Evolutionary conservation across 2,888 invertebrate species (phyloP).

Genomic region (Leptogaster cylindrica): DNA sequence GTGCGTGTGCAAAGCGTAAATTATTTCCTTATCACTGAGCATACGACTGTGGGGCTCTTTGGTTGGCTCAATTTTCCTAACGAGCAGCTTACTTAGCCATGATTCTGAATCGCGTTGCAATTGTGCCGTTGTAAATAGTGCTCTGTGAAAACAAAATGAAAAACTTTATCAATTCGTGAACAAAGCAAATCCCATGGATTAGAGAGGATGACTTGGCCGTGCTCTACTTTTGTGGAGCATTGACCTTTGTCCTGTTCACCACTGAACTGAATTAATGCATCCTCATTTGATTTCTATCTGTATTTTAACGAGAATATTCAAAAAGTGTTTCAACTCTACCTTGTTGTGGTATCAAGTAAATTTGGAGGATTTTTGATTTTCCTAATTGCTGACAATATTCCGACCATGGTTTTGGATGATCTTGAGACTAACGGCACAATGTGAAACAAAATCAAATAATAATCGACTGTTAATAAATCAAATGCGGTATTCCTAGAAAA

Average conservation of each 20-base stretch:
- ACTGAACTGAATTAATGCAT: not conserved
- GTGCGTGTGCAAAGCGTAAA: constrained; percentile 95
- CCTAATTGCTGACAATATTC: constrained; percentile 8
- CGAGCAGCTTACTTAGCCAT: constrained; percentile 88
- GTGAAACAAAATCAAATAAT: not conserved
- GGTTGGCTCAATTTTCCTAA: constrained; percentile 90
- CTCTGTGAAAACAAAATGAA: constrained; percentile 6
- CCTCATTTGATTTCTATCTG: not conserved
- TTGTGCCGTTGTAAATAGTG: constrained; percentile 10
- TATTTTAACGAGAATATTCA: too few species aligned
- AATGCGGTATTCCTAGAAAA: not conserved
- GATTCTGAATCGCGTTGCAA: constrained; percentile 66
- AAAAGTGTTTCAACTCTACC: too few species aligned
- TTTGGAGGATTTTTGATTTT: not conserved
- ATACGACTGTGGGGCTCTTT: constrained; percentile 96
- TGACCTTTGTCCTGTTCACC: constrained; percentile 19
- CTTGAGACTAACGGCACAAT: not conserved
- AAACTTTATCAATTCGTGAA: not conserved
- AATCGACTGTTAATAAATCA: not conserved
- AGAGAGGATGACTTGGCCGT: too few species aligned
- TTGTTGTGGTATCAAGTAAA: not conserved
- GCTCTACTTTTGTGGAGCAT: constrained; percentile 1
- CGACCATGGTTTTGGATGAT: not conserved
- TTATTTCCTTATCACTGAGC: constrained; percentile 93
- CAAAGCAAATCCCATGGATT: not conserved